These are phyloP conservation scores for Leptocoma aspasia DNA, from an alignment of 2,113 vertebrate genomes.

Conservation along the genomic window DNA sequence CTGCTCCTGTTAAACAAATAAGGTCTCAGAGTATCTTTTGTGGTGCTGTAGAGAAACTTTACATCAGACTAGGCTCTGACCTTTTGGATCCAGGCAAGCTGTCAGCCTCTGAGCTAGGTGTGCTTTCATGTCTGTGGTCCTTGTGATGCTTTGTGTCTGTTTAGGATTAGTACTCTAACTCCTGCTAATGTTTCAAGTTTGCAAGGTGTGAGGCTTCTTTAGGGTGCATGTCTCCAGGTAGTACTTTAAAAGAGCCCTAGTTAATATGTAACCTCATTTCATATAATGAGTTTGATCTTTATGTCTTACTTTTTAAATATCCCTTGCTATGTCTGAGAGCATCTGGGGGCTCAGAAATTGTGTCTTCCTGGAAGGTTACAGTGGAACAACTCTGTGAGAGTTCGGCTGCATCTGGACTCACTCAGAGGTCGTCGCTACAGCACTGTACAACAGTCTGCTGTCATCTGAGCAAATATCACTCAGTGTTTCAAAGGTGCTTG, in stretches of 20 bases:
- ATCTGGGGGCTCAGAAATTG: background rate
- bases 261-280: background rate
- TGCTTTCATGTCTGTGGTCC: background rate
- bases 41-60: background rate
- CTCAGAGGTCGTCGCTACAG: fast-evolving
- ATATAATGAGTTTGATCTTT: background rate
- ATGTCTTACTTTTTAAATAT: background rate
- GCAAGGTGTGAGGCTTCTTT: background rate
- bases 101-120: background rate
- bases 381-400: background rate
- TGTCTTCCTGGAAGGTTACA: background rate
- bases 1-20: background rate
- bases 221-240: background rate
- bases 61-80: background rate
- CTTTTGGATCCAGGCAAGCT: background rate
- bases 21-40: background rate
- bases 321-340: background rate
- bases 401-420: background rate
- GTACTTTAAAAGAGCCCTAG: background rate
- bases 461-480: background rate
- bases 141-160: background rate
- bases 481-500: background rate
- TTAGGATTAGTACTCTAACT: background rate
- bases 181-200: background rate
- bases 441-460: background rate